Evolutionary conservation across 2,113 vertebrate species (phyloP).

Genomic region (Blennius ocellaris): DNA sequence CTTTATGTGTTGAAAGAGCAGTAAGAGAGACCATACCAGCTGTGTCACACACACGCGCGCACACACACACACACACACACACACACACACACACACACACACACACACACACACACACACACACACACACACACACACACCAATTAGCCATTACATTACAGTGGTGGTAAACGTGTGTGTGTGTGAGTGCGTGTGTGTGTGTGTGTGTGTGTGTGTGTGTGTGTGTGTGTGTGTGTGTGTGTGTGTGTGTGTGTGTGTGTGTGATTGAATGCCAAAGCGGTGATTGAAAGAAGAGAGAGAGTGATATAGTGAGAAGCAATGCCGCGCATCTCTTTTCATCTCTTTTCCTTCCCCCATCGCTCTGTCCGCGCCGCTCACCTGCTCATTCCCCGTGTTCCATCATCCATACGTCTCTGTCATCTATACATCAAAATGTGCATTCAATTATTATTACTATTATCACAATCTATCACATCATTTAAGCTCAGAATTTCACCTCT

Average conservation of each 20-base stretch:
- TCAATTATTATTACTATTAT: constrained; percentile 53
- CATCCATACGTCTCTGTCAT: constrained; percentile 36
- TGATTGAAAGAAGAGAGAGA: constrained; percentile 64
- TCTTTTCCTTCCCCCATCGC: constrained; percentile 6
- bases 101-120: constrained; percentile 34
- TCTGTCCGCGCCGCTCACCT: constrained; percentile 29
- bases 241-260: constrained; percentile 16
- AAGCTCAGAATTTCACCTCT: constrained; percentile 25
- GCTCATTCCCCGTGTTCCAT: constrained; percentile 34
- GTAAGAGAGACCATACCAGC: constrained; percentile 72
- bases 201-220: constrained; percentile 19
- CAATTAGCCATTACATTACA: constrained; percentile 74
- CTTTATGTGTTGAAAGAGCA: constrained; percentile 78
- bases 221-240: constrained; percentile 11
- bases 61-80: constrained; percentile 32
- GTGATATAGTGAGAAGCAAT: constrained; percentile 59
- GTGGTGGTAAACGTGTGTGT: constrained; percentile 10
- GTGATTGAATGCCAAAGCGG: constrained; percentile 57
- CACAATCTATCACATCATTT: constrained; percentile 40
- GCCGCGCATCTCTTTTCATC: constrained; percentile 55
- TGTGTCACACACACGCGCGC: constrained; percentile 65
- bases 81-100: constrained; percentile 55
- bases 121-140: constrained; percentile 43
- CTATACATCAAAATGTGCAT: constrained; percentile 56
- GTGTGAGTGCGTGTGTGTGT: constrained; percentile 2